Conservation (phyloP, 1,140 invertebrate genomes). For the Polypedilum pembai region DNA sequence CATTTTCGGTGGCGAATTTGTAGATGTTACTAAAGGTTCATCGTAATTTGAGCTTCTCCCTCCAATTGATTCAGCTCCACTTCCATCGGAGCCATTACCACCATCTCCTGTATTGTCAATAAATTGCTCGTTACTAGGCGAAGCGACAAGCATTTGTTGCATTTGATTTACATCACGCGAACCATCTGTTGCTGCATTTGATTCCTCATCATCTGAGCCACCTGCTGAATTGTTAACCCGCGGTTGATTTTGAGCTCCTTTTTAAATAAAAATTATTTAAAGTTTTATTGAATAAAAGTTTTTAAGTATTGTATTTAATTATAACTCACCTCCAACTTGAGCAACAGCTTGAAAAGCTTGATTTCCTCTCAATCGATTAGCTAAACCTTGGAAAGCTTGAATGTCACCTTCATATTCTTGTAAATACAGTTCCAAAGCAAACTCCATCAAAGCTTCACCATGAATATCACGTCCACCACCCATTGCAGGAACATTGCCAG, state of each 20-base stretch:
- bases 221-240: conserved; percentile 68
- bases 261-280: neutral
- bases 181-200: conserved; percentile 85
- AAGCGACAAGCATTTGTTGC: conserved; percentile 67
- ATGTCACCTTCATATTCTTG: conserved; percentile 57
- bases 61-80: conserved; percentile 82
- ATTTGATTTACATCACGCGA: conserved; percentile 51
- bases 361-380: conserved; percentile 37
- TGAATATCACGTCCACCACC: conserved; percentile 80
- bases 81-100: conserved; percentile 79
- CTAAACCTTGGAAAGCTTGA: conserved; percentile 42
- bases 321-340: conserved; percentile 32
- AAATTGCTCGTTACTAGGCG: conserved; percentile 67
- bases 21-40: conserved; percentile 43
- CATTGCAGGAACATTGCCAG: conserved; percentile 49
- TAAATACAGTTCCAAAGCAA: conserved; percentile 89
- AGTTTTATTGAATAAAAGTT: neutral
- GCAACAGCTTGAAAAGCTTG: conserved; percentile 36
- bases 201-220: conserved; percentile 86
- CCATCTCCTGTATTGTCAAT: conserved; percentile 56
- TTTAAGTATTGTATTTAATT: neutral
- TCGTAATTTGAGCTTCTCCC: conserved; percentile 84
- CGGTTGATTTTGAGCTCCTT: conserved; percentile 16
- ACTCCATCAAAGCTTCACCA: conserved; percentile 92
- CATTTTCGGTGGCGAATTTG: conserved; percentile 30